Evolutionary conservation across 2,888 invertebrate species (phyloP).

Genomic region (Heliothis peltigera): DNA sequence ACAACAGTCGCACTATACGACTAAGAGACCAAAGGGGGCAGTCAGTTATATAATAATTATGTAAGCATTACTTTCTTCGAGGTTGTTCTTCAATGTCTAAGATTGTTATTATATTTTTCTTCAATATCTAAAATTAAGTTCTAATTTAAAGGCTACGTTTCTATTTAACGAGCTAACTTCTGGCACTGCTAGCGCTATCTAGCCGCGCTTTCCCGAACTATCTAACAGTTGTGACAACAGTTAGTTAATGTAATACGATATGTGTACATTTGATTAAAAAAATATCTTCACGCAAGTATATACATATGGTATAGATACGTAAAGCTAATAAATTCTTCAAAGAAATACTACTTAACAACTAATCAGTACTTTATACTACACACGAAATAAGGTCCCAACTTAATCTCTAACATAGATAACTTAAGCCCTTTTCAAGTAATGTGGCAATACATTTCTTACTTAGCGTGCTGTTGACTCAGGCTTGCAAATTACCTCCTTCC

Average conservation of each 20-base stretch:
- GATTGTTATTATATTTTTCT: no score
- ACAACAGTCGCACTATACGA: no score
- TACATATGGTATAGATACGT: no score
- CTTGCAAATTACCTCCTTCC: constrained; percentile 54
- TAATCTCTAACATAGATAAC: background rate
- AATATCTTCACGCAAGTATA: no score
- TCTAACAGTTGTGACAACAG: background rate
- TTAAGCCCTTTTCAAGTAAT: background rate
- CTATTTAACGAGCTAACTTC: background rate
- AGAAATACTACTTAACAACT: constrained; percentile 13
- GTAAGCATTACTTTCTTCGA: no score
- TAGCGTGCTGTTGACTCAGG: constrained; percentile 41
- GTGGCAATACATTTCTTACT: constrained; percentile 24
- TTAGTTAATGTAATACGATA: no score
- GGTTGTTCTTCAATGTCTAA: no score
- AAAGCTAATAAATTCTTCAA: background rate
- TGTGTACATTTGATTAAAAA: no score
- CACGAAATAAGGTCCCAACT: background rate
- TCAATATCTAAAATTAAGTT: background rate
- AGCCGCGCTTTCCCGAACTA: constrained; percentile 9
- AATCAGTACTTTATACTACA: constrained; percentile 17
- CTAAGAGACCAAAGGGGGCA: no score
- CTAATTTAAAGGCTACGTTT: background rate
- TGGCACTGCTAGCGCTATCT: constrained; percentile 21
- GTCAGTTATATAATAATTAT: no score